Percentiles rank a stretch among this genome's conserved stretches.
Evolutionary conservation across 2,888 invertebrate genomes (phyloP).

Genomic region (Tryphoninae sp.): DNA sequence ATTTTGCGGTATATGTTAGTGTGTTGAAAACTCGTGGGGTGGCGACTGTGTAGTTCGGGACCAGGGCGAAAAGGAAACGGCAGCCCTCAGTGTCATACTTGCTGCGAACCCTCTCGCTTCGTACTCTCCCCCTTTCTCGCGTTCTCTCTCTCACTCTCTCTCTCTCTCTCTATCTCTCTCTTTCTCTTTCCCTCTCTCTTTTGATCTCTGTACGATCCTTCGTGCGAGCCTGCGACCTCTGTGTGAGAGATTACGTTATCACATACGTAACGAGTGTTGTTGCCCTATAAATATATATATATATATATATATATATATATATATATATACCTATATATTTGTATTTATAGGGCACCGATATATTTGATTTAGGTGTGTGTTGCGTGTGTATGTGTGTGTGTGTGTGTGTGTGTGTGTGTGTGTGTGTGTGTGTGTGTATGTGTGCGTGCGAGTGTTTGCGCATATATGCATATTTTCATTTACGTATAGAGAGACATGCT

Average conservation of each 20-base stretch:
- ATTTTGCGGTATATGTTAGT: constrained; percentile 57
- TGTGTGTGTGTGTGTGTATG: too few relatives aligned
- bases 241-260: not conserved
- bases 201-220: constrained; percentile 1
- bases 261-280: constrained; percentile 7
- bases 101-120: constrained; percentile 71
- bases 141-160: constrained; percentile 12
- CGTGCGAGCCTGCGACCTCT: not conserved
- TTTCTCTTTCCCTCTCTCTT: constrained; percentile 28
- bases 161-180: not conserved
- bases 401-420: too few relatives aligned
- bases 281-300: not conserved
- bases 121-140: constrained; percentile 37
- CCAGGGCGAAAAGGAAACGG: constrained; percentile 65
- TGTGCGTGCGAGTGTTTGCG: too few relatives aligned
- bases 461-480: too few relatives aligned
- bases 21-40: constrained; percentile 69
- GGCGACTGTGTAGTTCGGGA: constrained; percentile 71
- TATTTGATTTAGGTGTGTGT: not conserved
- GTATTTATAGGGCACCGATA: not conserved
- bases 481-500: too few relatives aligned
- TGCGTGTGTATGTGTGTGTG: too few relatives aligned
- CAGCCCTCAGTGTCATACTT: constrained; percentile 73
- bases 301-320: not conserved
- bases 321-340: not conserved